phyloP scores from a whole-genome alignment of 2,797 vertebrate genomes.

The Myripristis jacobus region DNA sequence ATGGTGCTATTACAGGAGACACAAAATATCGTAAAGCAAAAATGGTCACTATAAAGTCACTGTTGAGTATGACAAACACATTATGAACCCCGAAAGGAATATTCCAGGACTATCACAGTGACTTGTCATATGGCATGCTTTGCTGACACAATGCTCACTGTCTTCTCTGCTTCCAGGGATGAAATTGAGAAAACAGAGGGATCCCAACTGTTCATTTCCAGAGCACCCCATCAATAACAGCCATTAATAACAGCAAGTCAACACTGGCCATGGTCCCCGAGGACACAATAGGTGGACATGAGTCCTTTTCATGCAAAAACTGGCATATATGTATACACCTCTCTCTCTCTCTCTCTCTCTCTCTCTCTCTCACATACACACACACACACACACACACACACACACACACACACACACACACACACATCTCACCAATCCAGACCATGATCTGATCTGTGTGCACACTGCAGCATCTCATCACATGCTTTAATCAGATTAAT shows the following conservation, averaged over 20 bases:
- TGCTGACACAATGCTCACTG: neutral
- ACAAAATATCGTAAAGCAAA: neutral
- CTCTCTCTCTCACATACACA: neutral
- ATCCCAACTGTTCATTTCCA: conserved; percentile 7
- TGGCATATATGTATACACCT: no score
- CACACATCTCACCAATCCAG: neutral
- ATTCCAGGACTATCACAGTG: conserved; percentile 16
- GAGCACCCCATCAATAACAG: conserved; percentile 15
- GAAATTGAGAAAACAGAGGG: neutral
- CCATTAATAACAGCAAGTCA: neutral
- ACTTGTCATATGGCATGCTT: conserved; percentile 15
- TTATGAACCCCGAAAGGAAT: neutral
- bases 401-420: no score
- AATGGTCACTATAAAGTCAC: neutral
- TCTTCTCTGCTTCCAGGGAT: neutral
- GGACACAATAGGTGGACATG: neutral
- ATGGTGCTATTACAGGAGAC: neutral
- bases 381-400: neutral
- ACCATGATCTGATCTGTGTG: conserved; percentile 12
- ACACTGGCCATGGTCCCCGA: neutral
- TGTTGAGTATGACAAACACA: neutral
- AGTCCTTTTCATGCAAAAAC: no score
- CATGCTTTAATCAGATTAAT: conserved; percentile 37
- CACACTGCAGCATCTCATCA: conserved; percentile 28
- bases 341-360: neutral